Evolutionary conservation across 2,888 invertebrate genomes (phyloP), one percentile per base, ranked within the genome.

Genomic region (Caenorhabditis sp.): DNA sequence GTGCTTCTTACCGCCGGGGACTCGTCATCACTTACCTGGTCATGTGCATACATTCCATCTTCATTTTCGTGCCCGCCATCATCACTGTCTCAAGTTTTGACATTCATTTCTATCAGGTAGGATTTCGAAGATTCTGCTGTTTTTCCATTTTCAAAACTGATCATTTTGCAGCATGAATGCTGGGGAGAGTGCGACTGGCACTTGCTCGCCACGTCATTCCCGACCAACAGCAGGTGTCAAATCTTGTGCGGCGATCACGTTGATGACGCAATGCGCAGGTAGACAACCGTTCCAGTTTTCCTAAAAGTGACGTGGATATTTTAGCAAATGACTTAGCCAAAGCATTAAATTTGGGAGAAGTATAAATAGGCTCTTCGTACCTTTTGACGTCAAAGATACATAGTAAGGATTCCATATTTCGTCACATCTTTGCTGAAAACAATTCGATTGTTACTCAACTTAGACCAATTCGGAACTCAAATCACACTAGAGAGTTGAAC

Each of bases 101-200:
- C 59, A 86, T 87, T 70, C 86, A 87, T 61, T 87, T 87, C 45
- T 86, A 85, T 73, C 79, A 86, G 73, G 86, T 85, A 53, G 30
- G n/a, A n/a, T n/a, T n/a, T n/a, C n/a, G n/a, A n/a, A n/a, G n/a
- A n/a, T n/a, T n/a, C n/a, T n/a, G 53, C 7, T 24, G 15, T 27
- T 63, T 52, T 37, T n/a, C n/a, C n/a, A n/a, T n/a, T n/a, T 46
- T 32, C 43, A 48, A 41, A 27, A 17, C 3, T 8, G n/a, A 32
- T 52, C 32, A 1, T 30, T 27, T 71, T 81, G 39, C 59, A 85
- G 85, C 83, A 85, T 43, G 83, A 86, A 65, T 86, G 86, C 46
- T 86, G 80, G 78, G 86, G 86, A 22, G 79, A 82, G 65, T 86
- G 86, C 55, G 86, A 86, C 61, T 86, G 86, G 86, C 85, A 86